These are phyloP conservation scores for Galerucella nymphaeae DNA, from an alignment of 2,888 invertebrate genomes.

Conservation along the genomic window DNA sequence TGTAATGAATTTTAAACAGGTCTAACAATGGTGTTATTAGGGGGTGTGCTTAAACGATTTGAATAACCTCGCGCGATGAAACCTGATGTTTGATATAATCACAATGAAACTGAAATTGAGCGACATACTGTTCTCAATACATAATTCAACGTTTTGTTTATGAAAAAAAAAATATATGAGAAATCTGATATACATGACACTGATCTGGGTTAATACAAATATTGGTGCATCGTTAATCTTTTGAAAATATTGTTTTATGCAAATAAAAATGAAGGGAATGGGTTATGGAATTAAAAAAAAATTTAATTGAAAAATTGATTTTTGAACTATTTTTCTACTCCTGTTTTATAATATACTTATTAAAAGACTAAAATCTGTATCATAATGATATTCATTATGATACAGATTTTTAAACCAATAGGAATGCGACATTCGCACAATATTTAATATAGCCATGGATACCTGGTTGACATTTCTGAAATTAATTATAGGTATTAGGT, in stretches of 20 bases:
- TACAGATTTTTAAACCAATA: too few relatives aligned
- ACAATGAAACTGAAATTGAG: conserved; percentile 17
- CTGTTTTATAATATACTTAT: too few relatives aligned
- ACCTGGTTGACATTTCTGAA: too few relatives aligned
- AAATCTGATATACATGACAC: conserved; percentile 13
- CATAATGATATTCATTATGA: too few relatives aligned
- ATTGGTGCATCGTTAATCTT: not conserved
- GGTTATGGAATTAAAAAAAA: too few relatives aligned
- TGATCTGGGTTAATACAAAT: conserved; percentile 16
- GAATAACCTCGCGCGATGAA: conserved; percentile 14
- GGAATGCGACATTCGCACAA: too few relatives aligned
- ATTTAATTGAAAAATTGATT: too few relatives aligned
- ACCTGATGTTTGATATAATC: conserved; percentile 13
- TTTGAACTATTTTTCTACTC: too few relatives aligned
- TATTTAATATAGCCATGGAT: too few relatives aligned
- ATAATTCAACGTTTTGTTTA: conserved; percentile 11
- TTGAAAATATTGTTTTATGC: not conserved
- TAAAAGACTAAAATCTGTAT: too few relatives aligned
- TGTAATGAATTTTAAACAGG: not conserved
- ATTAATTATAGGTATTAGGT: too few relatives aligned
- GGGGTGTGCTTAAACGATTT: conserved; percentile 10
- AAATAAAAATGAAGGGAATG: not conserved
- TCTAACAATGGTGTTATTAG: conserved; percentile 13
- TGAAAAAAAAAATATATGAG: not conserved
- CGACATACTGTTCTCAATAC: conserved; percentile 10